Evolutionary conservation across 2,113 vertebrate species (phyloP), one percentile per base, ranked within the genome.

Genomic region (Platichthys stellatus): DNA sequence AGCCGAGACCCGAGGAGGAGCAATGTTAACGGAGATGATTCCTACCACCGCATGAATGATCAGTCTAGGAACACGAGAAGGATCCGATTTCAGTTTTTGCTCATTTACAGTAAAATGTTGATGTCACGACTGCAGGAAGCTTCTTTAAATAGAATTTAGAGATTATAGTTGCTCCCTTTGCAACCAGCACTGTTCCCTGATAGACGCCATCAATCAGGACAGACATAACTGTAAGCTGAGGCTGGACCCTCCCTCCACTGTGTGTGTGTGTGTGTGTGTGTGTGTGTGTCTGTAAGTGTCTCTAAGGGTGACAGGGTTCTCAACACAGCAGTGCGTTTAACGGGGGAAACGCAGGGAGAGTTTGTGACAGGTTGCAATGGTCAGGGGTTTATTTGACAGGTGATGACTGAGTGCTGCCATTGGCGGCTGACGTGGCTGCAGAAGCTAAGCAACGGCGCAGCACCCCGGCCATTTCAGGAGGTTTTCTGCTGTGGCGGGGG

Each of bases 321-420:
- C 88, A 84, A 92, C 82, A 45, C 80, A 63, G 78, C 59, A 35
- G 47, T 86, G 63, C 72, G 13, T 83, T 85, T 69, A 88, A 86
- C 43, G 63, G 74, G 66, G 74, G 63, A 24, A 78, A 76, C 61
- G 70, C 8, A 38, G 18, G 47, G 63, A 61, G 71, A 63, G 78
- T 66, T 71, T 28, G 47, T 88, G 90, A 87, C 89, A 90, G 82
- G 87, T 79, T 86, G 87, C 86, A 78, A 68, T n/a, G 67, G 82
- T 86, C 89, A 82, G 75, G 75, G 86, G 69, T 87, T 89, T 90
- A 88, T 89, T 89, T 87, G 87, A 89, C 88, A 88, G 76, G 63
- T 45, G 18, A 66, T 2, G 4, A 72, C 56, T 23, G 72, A 80
- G 74, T 11, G 61, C 24, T 0, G 5, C 49, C 81, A 73, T 38